phyloP scores from a whole-genome alignment of 2,888 invertebrate species.

The Rotaria sp. region DNA sequence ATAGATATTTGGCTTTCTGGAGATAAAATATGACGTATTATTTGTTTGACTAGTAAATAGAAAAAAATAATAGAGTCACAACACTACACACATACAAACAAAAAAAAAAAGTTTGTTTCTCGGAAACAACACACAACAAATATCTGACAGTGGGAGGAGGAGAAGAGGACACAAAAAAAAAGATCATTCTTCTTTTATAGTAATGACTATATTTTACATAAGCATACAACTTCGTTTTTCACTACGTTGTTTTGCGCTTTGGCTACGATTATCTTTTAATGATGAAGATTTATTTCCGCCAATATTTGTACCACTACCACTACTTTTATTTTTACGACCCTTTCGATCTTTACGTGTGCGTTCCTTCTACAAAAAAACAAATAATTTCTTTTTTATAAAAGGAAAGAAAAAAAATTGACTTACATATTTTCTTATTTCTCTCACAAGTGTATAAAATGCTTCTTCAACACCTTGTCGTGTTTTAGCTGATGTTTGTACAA shows the following conservation, averaged over 20 bases:
- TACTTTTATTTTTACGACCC: background rate
- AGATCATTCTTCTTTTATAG: background rate
- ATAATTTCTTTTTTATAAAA: no score
- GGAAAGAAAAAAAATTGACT: constrained; percentile 43
- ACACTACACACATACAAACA: background rate
- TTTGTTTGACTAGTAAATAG: background rate
- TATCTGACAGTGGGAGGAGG: background rate
- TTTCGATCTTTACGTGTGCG: background rate
- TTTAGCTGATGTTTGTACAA: constrained; percentile 97
- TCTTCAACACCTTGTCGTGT: constrained; percentile 98
- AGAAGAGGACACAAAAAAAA: background rate
- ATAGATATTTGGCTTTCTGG: background rate
- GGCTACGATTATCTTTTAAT: background rate
- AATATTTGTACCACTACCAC: background rate
- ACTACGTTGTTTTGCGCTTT: background rate
- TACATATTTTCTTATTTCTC: constrained; percentile 89
- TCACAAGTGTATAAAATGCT: constrained; percentile 95
- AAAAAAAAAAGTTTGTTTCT: background rate
- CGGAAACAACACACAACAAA: background rate
- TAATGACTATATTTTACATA: background rate
- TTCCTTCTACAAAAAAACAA: background rate
- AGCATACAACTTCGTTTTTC: constrained; percentile 5
- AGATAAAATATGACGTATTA: background rate
- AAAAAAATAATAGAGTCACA: background rate
- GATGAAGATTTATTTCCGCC: background rate